Conservation (phyloP, 2,888 invertebrate genomes). For the Diaperis boleti region DNA sequence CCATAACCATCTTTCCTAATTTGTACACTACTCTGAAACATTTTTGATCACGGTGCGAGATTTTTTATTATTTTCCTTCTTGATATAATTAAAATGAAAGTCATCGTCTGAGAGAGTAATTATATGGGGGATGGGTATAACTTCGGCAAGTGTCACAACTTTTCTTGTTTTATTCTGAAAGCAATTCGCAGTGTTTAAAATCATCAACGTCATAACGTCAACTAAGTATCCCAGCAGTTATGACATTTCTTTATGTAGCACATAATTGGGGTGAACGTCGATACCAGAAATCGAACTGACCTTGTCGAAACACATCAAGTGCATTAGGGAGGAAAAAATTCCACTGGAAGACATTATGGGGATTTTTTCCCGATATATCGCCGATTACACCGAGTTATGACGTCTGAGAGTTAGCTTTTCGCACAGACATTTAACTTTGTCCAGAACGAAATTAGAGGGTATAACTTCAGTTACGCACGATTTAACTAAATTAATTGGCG, state of each 20-base stretch:
- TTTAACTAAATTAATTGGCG: slow-evolving; percentile 18
- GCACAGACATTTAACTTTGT: slow-evolving; percentile 1
- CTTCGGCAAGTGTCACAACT: not conserved
- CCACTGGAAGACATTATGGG: slow-evolving; percentile 18
- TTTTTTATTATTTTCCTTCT: slow-evolving; percentile 9
- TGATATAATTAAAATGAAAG: slow-evolving; percentile 17
- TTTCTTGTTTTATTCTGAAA: not conserved
- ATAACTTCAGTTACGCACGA: slow-evolving; percentile 16
- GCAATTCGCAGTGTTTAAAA: not conserved
- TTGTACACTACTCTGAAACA: slow-evolving; percentile 11
- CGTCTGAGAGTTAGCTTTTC: not conserved
- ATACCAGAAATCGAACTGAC: slow-evolving; percentile 45
- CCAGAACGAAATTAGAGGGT: slow-evolving; percentile 9
- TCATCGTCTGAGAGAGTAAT: not conserved
- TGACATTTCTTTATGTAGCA: slow-evolving; percentile 23
- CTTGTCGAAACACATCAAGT: slow-evolving; percentile 40
- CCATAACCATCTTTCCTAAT: slow-evolving; percentile 28
- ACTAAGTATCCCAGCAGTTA: slow-evolving; percentile 28
- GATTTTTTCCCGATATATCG: slow-evolving; percentile 15
- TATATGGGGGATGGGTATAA: not conserved
- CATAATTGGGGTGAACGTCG: slow-evolving; percentile 51
- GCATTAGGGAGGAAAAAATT: slow-evolving; percentile 36
- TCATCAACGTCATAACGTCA: slow-evolving; percentile 1
- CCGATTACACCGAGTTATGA: slow-evolving; percentile 6
- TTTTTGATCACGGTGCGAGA: slow-evolving; percentile 7